These are phyloP conservation scores for Pangasius mekongensis DNA, from an alignment of 2,797 vertebrate genomes.

Conservation along the genomic window DNA sequence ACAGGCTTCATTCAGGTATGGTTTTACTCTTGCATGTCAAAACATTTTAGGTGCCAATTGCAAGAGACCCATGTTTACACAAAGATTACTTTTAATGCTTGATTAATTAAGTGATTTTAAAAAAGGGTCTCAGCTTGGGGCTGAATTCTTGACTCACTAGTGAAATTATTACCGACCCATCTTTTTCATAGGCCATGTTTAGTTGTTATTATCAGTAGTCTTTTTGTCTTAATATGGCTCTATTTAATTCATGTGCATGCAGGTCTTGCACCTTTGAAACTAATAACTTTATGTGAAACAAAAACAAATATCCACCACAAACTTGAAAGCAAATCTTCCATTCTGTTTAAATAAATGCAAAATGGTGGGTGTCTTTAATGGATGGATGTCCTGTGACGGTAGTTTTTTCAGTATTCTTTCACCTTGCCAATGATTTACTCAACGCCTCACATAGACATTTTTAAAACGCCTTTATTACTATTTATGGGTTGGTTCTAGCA, in stretches of 20 bases:
- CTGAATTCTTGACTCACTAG: constrained; percentile 51
- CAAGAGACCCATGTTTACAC: constrained; percentile 78
- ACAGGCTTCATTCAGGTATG: constrained; percentile 81
- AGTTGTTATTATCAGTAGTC: constrained; percentile 55
- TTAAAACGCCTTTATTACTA: constrained; percentile 45
- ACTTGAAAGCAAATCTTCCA: constrained; percentile 63
- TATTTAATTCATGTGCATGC: constrained; percentile 61
- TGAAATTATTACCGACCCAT: constrained; percentile 47
- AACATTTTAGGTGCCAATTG: constrained; percentile 66
- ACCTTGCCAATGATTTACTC: constrained; percentile 53
- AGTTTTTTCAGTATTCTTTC: constrained; percentile 46
- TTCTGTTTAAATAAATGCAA: constrained; percentile 59
- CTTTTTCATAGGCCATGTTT: constrained; percentile 50
- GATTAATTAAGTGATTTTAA: constrained; percentile 48
- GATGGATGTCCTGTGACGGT: constrained; percentile 50
- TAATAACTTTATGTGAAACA: constrained; percentile 41
- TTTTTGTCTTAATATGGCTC: constrained; percentile 61
- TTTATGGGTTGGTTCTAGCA: constrained; percentile 40
- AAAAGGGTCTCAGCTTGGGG: constrained; percentile 46
- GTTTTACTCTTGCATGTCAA: constrained; percentile 74
- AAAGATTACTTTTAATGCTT: constrained; percentile 61
- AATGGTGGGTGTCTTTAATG: constrained; percentile 49
- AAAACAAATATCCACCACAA: constrained; percentile 47
- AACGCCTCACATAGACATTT: constrained; percentile 45
- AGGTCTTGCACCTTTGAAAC: constrained; percentile 60